Evolutionary conservation across 2,113 vertebrate species (phyloP).

Genomic region (Miniopterus natalensis): DNA sequence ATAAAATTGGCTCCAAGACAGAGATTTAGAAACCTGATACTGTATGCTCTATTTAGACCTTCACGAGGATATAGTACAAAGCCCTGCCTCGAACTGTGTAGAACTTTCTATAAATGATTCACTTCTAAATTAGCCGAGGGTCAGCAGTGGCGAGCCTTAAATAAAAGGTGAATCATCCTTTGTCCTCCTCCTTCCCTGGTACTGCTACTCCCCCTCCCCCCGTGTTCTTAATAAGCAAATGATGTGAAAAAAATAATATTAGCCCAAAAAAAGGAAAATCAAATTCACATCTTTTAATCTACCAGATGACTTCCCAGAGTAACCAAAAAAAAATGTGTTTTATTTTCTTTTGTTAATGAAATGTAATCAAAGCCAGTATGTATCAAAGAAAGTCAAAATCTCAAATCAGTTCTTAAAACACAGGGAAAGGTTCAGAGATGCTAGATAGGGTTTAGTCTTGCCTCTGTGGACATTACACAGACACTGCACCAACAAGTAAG

Average conservation of each 20-base stretch:
- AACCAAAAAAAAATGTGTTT: neutral
- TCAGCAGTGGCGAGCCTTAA: constrained; percentile 84
- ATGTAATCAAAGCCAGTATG: neutral
- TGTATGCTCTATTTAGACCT: constrained; percentile 89
- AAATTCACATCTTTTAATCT: constrained; percentile 51
- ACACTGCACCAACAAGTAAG: constrained; percentile 21
- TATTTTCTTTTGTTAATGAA: constrained; percentile 13
- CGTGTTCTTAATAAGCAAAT: constrained; percentile 75
- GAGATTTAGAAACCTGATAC: constrained; percentile 88
- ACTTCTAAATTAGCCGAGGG: constrained; percentile 84
- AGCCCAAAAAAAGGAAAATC: neutral
- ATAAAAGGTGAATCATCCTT: constrained; percentile 87
- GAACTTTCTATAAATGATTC: constrained; percentile 88
- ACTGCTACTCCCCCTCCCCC: constrained; percentile 69
- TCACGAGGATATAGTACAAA: constrained; percentile 84
- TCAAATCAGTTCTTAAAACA: constrained; percentile 23
- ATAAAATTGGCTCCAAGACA: constrained; percentile 85
- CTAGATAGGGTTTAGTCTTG: neutral
- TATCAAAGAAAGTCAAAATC: constrained; percentile 58
- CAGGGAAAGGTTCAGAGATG: neutral
- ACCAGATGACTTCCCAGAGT: constrained; percentile 57
- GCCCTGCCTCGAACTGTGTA: constrained; percentile 85
- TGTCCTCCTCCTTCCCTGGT: constrained; percentile 68
- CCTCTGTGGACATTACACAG: constrained; percentile 18
- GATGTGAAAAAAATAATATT: constrained; percentile 80